Base-by-base conservation (phyloP, 2,113 vertebrate genomes). In the Panthera tigris region DNA sequence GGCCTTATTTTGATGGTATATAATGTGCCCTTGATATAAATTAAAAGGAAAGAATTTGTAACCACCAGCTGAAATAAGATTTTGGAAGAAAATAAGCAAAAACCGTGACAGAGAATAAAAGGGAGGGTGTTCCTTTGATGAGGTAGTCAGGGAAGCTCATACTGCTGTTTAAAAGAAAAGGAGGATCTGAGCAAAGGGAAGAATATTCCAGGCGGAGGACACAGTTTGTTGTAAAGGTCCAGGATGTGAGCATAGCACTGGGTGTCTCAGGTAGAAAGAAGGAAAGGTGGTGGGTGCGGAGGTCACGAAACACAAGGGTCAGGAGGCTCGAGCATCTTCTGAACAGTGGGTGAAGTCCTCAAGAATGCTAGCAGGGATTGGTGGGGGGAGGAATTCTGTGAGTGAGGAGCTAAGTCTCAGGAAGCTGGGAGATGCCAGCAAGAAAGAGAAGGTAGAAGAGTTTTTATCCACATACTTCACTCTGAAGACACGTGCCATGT, bases 401-500 rank as follows among this genome's bases (percentile, higher is more conserved):
- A n/a, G 16, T 15, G 3, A 7, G 50, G 18, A 50, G 66, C 48
- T 29, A 13, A 36, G 25, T 39, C 16, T 18, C 0, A 0, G 21
- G 55, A 14, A 79, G 63, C 18, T 57, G 73, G 36, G 9, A 50
- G 33, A 8, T 6, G 23, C 36, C 4, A 33, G 19, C 33, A 31
- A 1, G 19, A 9, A n/a, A 25, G 74, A 85, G 63, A 39, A 50
- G n/a, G 21, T 13, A 19, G 39, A 21, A 13, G 36, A 21, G 57
- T 76, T 39, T 39, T 90, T 33, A n/a, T 2, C 19, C 25, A 27
- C 8, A 41, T 41, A 55, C 66, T 21, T 71, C 31, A 3, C 66
- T n/a, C 0, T 57, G 41, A 31, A 33, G 57, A 71, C 10, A 1
- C 16, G 3, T 73, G 5, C 7, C 25, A 3, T 2, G 23, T 52